Evolutionary conservation across 2,797 vertebrate species (phyloP).

Genomic region (Columba guinea): DNA sequence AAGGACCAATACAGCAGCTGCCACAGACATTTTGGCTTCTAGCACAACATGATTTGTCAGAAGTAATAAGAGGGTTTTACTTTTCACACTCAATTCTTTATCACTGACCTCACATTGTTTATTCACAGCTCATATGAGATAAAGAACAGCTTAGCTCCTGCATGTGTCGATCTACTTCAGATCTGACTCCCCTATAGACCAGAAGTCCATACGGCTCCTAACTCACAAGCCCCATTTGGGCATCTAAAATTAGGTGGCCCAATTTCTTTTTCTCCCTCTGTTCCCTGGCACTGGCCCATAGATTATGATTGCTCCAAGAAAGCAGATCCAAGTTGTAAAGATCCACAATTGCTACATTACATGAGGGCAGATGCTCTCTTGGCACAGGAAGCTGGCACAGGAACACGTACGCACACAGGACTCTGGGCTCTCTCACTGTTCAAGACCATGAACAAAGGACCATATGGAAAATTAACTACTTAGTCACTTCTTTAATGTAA

Average conservation of each 20-base stretch:
- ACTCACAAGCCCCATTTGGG: not conserved
- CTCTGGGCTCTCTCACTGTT: not conserved
- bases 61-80: not conserved
- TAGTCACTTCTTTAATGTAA: not conserved
- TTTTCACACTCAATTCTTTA: not conserved
- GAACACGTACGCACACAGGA: rapidly evolving
- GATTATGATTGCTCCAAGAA: not conserved
- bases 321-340: conserved; percentile 16
- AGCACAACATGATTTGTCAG: not conserved
- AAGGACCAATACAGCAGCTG: not conserved
- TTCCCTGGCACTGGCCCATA: not conserved
- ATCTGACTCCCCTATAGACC: not conserved
- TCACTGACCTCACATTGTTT: not conserved
- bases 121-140: not conserved
- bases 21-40: not conserved
- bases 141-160: not conserved
- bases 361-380: not conserved
- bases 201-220: not conserved
- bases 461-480: not conserved
- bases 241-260: not conserved
- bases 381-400: not conserved
- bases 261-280: not conserved
- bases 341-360: conserved; percentile 1
- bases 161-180: rapidly evolving
- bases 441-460: not conserved